These are phyloP conservation scores for Ochropleura plecta DNA, from an alignment of 2,888 invertebrate genomes.

Conservation along the genomic window DNA sequence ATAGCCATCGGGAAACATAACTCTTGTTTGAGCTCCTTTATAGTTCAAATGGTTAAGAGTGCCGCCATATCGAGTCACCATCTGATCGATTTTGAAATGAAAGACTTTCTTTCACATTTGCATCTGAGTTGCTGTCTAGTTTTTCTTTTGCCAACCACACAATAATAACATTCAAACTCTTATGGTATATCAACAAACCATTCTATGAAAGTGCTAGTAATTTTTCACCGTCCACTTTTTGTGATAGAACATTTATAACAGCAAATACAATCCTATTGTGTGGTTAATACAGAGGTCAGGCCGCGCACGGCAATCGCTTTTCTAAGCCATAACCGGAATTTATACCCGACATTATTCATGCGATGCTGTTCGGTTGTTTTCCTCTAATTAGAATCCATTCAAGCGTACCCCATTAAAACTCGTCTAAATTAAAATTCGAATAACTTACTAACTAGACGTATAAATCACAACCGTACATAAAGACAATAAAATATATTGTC, in stretches of 20 bases:
- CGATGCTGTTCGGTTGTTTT: conserved; percentile 85
- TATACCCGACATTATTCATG: conserved; percentile 89
- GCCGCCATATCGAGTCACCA: conserved; percentile 3
- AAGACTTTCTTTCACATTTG: neutral
- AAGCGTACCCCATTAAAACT: conserved; percentile 89
- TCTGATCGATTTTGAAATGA: conserved; percentile 4
- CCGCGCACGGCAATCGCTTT: conserved; percentile 75
- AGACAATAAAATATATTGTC: conserved; percentile 91
- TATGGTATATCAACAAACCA: conserved; percentile 69
- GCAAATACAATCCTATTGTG: conserved; percentile 83
- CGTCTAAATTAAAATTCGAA: conserved; percentile 90
- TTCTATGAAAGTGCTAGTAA: conserved; percentile 67
- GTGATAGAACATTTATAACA: conserved; percentile 84
- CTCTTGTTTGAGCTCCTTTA: conserved; percentile 70
- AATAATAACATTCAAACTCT: conserved; percentile 42
- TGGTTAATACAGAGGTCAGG: conserved; percentile 76
- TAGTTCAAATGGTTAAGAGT: conserved; percentile 61
- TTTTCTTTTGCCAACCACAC: conserved; percentile 28
- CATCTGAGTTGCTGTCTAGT: neutral
- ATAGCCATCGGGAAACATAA: conserved; percentile 72
- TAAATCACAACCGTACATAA: conserved; percentile 86
- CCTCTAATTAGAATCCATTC: conserved; percentile 90
- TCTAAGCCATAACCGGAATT: conserved; percentile 86
- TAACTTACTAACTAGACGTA: conserved; percentile 90
- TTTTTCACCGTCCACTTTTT: conserved; percentile 84